Percentiles rank a stretch among this genome's conserved stretches.
phyloP scores from a whole-genome alignment of 2,888 invertebrate species.

The Ophioninae sp. region DNA sequence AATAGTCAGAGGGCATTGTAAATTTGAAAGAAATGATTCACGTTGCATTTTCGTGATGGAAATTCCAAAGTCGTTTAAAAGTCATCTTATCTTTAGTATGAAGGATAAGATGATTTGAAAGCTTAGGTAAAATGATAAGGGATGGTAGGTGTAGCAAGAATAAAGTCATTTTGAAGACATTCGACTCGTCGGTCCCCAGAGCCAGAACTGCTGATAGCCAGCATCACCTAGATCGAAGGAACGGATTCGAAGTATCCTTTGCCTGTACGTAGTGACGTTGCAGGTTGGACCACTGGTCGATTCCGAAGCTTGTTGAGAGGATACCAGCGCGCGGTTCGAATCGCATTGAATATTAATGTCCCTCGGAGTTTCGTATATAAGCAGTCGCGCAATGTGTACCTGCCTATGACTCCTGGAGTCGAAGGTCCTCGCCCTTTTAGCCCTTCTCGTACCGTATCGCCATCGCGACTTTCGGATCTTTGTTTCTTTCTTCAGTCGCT shows the following conservation, averaged over 20 bases:
- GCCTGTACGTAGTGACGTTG: not conserved
- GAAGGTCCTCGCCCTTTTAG: constrained; percentile 55
- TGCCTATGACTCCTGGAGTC: constrained; percentile 52
- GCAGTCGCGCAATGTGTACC: constrained; percentile 23
- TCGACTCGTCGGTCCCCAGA: no score
- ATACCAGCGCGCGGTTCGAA: constrained; percentile 62
- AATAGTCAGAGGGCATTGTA: no score
- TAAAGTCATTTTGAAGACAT: no score
- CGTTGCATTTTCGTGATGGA: no score
- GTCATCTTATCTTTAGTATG: no score
- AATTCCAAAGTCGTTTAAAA: no score
- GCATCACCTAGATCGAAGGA: no score
- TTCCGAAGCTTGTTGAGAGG: constrained; percentile 65
- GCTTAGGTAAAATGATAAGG: no score
- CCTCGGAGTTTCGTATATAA: constrained; percentile 46
- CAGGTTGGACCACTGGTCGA: constrained; percentile 43
- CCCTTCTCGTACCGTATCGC: constrained; percentile 39
- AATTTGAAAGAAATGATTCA: no score
- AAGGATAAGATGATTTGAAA: no score
- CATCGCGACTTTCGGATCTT: constrained; percentile 21
- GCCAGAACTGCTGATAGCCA: no score
- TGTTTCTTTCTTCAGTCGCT: not conserved
- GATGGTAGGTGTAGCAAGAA: no score
- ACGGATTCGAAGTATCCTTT: not conserved
- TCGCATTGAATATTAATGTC: constrained; percentile 68